Evolutionary conservation across 2,113 vertebrate genomes (phyloP).

Genomic region (Centropristis striata): DNA sequence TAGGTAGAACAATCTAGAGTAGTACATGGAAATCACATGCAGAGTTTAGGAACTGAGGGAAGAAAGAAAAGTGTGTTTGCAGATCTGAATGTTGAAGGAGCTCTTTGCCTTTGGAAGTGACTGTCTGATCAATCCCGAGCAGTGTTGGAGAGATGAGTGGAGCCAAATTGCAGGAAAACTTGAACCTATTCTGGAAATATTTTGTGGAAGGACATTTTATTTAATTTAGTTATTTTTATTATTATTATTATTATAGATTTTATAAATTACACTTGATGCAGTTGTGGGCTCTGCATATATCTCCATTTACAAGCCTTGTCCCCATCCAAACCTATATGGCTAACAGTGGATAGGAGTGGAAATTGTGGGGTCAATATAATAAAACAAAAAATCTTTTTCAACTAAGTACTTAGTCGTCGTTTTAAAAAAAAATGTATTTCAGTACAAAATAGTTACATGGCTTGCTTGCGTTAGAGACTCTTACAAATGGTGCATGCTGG

Average conservation of each 20-base stretch:
- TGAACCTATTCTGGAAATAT: background rate
- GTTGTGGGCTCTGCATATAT: too few species aligned
- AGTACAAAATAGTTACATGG: background rate
- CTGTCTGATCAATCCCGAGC: background rate
- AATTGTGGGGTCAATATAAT: background rate
- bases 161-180: too few species aligned
- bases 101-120: background rate
- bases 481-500: background rate
- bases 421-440: background rate
- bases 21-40: constrained; percentile 39
- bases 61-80: constrained; percentile 19
- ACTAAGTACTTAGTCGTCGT: background rate
- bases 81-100: background rate
- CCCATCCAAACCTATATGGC: too few species aligned
- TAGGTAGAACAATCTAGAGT: constrained; percentile 38
- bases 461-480: background rate
- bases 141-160: too few species aligned
- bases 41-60: constrained; percentile 7
- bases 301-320: too few species aligned
- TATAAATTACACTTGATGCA: too few species aligned
- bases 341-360: too few species aligned
- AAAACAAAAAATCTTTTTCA: background rate
- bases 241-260: too few species aligned
- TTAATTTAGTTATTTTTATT: too few species aligned
- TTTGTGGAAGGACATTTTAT: too few species aligned